Conservation (phyloP, 2,113 vertebrate species). For the Channa maculata region DNA sequence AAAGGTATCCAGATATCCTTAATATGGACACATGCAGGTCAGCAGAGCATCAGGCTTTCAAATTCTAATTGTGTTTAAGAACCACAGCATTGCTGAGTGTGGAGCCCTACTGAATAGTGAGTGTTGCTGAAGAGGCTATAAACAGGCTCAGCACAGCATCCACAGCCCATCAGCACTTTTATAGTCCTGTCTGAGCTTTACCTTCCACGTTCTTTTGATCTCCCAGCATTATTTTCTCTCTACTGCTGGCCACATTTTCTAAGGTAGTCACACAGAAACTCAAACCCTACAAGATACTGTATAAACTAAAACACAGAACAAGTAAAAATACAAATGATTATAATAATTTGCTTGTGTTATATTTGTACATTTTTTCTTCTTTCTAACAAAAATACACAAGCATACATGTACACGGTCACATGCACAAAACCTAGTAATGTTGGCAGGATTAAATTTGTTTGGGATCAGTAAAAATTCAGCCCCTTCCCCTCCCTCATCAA, state of each 20-base stretch:
- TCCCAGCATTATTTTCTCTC: conserved; percentile 15
- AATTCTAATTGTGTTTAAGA: conserved; percentile 26
- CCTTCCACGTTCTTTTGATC: conserved; percentile 30
- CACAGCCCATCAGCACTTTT: conserved; percentile 46
- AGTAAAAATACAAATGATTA: background rate
- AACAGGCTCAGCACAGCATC: conserved; percentile 19
- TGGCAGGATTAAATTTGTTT: no score
- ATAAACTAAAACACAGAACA: background rate
- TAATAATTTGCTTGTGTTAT: no score
- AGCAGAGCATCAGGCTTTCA: conserved; percentile 16
- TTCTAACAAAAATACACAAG: no score
- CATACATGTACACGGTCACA: no score
- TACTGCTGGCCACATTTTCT: background rate
- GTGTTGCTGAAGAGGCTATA: conserved; percentile 39
- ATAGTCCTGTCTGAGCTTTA: conserved; percentile 12
- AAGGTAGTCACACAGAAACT: background rate
- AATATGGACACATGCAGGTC: conserved; percentile 3
- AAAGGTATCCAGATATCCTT: background rate
- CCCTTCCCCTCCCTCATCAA: no score
- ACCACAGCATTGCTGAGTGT: conserved; percentile 16
- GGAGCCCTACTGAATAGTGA: conserved; percentile 20
- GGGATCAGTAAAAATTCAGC: no score
- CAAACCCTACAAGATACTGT: background rate
- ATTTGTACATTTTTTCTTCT: no score
- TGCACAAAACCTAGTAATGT: no score